Evolutionary conservation across 2,888 invertebrate species (phyloP).

Genomic region (Leptopilina myrica): DNA sequence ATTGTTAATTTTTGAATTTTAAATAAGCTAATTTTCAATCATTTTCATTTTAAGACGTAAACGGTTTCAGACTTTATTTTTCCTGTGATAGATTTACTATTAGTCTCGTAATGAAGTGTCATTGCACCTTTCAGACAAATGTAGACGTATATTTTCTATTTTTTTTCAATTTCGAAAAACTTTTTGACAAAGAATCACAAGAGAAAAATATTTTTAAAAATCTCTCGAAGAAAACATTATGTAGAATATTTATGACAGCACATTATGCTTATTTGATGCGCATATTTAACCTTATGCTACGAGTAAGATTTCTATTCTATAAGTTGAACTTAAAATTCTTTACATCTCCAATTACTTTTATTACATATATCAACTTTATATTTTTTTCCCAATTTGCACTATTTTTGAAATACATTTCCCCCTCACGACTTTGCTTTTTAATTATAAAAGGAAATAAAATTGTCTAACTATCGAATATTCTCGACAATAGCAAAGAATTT

Average conservation of each 20-base stretch:
- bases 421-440: neutral
- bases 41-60: too few species aligned
- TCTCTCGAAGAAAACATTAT: neutral
- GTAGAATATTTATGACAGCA: slow-evolving; percentile 2
- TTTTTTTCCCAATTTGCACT: slow-evolving; percentile 45
- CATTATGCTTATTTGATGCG: slow-evolving; percentile 51
- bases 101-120: too few species aligned
- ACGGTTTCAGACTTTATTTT: too few species aligned
- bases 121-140: neutral
- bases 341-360: neutral
- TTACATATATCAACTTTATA: neutral
- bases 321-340: neutral
- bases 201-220: neutral
- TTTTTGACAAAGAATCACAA: neutral
- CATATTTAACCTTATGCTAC: slow-evolving; percentile 55
- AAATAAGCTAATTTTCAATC: too few species aligned
- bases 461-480: too few species aligned
- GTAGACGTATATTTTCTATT: neutral
- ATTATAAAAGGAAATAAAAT: neutral
- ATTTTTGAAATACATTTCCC: neutral
- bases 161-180: neutral
- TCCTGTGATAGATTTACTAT: too few species aligned
- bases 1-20: too few species aligned
- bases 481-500: too few species aligned
- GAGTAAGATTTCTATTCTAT: slow-evolving; percentile 11